Conservation (phyloP, 2,888 invertebrate genomes). For the Reticulitermes lucifugus region DNA sequence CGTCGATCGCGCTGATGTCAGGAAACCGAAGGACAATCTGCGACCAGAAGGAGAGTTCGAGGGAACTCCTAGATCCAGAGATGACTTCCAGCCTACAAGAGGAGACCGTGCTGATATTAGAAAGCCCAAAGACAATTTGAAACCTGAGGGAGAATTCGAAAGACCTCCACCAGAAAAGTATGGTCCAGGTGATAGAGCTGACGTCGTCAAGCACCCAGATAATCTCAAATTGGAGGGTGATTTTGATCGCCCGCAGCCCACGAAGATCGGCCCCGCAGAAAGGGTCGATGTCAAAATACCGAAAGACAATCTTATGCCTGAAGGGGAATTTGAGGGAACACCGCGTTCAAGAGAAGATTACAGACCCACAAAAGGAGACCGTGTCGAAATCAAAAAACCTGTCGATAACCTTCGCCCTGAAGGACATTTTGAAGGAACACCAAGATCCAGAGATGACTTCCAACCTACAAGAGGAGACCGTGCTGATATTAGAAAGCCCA, state of each 20-base stretch:
- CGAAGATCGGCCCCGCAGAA: conserved; percentile 62
- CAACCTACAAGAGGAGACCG: conserved; percentile 55
- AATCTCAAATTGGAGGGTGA: conserved; percentile 64
- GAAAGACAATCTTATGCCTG: conserved; percentile 56
- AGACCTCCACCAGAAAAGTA: conserved; percentile 56
- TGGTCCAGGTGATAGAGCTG: conserved; percentile 64
- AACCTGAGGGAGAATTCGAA: conserved; percentile 63
- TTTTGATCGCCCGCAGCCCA: conserved; percentile 63
- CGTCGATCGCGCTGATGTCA: conserved; percentile 60
- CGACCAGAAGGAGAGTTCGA: conserved; percentile 67
- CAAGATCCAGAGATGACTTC: conserved; percentile 60
- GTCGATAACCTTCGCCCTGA: conserved; percentile 66
- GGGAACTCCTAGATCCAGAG: conserved; percentile 57
- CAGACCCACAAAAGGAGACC: conserved; percentile 60
- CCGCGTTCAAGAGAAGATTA: conserved; percentile 64
- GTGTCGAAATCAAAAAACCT: conserved; percentile 57
- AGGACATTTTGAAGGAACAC: conserved; percentile 64
- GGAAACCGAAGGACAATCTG: conserved; percentile 64
- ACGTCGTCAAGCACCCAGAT: conserved; percentile 58
- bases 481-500: conserved; percentile 62
- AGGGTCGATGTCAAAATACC: conserved; percentile 61
- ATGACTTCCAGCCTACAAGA: conserved; percentile 59
- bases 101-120: conserved; percentile 59
- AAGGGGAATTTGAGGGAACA: conserved; percentile 55
- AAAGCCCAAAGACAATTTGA: conserved; percentile 65